Evolutionary conservation across 2,888 invertebrate species (phyloP).

Genomic region (Drosophila percnosoma): DNA sequence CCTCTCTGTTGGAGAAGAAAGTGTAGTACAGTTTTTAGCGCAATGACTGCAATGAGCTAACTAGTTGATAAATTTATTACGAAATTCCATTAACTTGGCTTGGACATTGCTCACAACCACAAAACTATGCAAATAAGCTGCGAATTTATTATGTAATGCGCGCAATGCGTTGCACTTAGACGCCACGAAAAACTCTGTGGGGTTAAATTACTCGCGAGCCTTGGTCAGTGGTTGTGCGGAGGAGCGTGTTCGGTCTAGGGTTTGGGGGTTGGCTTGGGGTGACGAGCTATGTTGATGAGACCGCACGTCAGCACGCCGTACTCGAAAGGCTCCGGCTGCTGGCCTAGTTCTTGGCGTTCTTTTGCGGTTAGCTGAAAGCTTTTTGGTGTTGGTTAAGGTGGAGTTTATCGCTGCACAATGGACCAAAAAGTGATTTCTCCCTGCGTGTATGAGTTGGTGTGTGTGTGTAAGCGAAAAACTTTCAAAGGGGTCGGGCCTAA

Average conservation of each 20-base stretch:
- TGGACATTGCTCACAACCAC: slow-evolving; percentile 74
- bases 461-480: slow-evolving; percentile 13
- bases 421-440: slow-evolving; percentile 19
- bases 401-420: slow-evolving; percentile 46
- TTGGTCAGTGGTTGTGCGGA: neutral
- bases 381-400: slow-evolving; percentile 52
- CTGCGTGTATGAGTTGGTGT: slow-evolving; percentile 4
- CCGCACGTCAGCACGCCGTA: slow-evolving; percentile 65
- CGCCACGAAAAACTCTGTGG: slow-evolving; percentile 9
- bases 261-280: neutral
- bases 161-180: slow-evolving; percentile 65
- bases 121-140: slow-evolving; percentile 81
- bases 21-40: slow-evolving; percentile 45
- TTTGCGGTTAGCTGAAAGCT: slow-evolving; percentile 65
- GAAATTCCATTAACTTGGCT: slow-evolving; percentile 76
- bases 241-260: neutral
- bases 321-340: slow-evolving; percentile 40
- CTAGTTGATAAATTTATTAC: slow-evolving; percentile 76
- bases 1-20: slow-evolving; percentile 11
- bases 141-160: slow-evolving; percentile 79
- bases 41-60: slow-evolving; percentile 60
- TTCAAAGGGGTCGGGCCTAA: slow-evolving; percentile 11
- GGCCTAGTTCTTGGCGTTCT: slow-evolving; percentile 64
- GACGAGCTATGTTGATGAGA: slow-evolving; percentile 57
- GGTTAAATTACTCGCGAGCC: slow-evolving; percentile 3